A percentile compares a stretch with the other conserved stretches of the same genome.
These are phyloP conservation scores for Tetramorium alpestre DNA, from an alignment of 1,140 invertebrate species.

Conservation along the genomic window DNA sequence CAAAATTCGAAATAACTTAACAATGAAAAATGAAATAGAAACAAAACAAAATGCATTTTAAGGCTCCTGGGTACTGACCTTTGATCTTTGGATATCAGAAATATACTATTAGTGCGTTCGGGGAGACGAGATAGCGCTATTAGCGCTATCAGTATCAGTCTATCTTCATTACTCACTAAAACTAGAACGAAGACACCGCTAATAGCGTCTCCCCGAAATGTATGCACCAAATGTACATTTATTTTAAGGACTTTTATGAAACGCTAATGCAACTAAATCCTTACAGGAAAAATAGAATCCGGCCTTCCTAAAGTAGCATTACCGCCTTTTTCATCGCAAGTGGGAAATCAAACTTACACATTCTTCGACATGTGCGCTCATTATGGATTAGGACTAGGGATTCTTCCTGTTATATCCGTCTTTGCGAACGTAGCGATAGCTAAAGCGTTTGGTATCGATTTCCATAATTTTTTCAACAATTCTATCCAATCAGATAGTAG, in stretches of 20 bases:
- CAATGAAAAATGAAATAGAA: no score
- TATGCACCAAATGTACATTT: no score
- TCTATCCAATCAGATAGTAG: background rate
- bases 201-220: no score
- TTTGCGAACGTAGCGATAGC: slow-evolving; percentile 93
- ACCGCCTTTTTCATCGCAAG: slow-evolving; percentile 86
- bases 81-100: no score
- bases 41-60: no score
- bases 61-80: no score
- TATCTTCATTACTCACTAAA: no score
- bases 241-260: background rate
- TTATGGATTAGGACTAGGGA: slow-evolving; percentile 89
- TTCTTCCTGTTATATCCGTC: slow-evolving; percentile 90
- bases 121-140: no score
- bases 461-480: slow-evolving; percentile 6
- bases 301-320: slow-evolving; percentile 87
- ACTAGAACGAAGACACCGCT: no score
- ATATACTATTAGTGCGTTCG: no score
- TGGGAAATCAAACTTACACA: slow-evolving; percentile 87
- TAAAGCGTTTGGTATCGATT: slow-evolving; percentile 89
- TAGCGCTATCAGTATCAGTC: no score
- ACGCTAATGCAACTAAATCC: slow-evolving; percentile 2
- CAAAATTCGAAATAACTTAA: no score
- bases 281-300: slow-evolving; percentile 87
- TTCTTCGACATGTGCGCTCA: slow-evolving; percentile 88